Evolutionary conservation across 2,113 vertebrate species (phyloP), one percentile per base, ranked within the genome.

Genomic region (Stigmatopora nigra): DNA sequence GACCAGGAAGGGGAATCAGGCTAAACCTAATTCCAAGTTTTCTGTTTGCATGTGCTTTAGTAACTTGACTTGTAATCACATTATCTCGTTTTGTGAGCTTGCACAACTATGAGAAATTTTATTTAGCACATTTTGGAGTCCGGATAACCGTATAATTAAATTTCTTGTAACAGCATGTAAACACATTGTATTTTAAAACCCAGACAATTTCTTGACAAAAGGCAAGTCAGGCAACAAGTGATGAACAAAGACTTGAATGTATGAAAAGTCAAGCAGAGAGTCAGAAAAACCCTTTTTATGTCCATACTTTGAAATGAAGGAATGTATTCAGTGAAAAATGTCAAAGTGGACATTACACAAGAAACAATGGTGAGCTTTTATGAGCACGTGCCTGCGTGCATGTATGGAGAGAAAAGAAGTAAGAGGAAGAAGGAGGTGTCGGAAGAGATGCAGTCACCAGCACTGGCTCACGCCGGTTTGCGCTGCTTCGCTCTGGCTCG

Each of bases 381-480:
- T 56, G 56, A 64, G 63, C 48, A 52, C 19, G 57, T 60, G 68
- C 63, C 60, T 72, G 64, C 49, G 8, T 20, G 57, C 53, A 77
- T 67, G 66, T 75, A 70, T 72, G 76, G 69, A n/a, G 53, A 83
- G 76, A 70, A 83, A 76, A 80, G 25, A 74, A 81, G 76, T 48
- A 48, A 2, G 62, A 57, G 76, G 70, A 76, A 73, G 66, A 49
- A 49, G 73, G 63, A 53, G 51, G 73, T 31, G 57, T 67, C 2
- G 13, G 69, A 61, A 68, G 61, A 35, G 64, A 61, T 79, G 72
- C 44, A 77, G 74, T 76, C 63, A 69, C 20, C 78, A 78, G 73
- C 78, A 56, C 89, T 83, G 89, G 89, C 82, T 90, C 68, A 68
- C 67, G 73, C 90, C 86, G 86, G 89, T 90, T 90, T 83, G 75